Base-by-base conservation (phyloP, 2,797 vertebrate species). In the Alosa sapidissima region DNA sequence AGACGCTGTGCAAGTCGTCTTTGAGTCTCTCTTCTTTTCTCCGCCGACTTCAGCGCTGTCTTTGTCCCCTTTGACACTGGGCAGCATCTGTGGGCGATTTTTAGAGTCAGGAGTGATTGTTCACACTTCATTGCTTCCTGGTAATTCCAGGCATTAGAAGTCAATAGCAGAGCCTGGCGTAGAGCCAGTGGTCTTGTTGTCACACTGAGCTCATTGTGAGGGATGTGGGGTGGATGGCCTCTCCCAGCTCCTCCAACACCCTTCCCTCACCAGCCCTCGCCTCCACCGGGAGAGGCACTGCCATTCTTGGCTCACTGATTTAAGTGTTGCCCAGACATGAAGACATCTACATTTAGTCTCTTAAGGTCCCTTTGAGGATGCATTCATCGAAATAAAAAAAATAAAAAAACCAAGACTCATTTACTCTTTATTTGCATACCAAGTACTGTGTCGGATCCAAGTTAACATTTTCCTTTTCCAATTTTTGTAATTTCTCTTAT, bases 61-160 rank as follows among this genome's bases (percentile, higher is more conserved):
- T 72, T 72, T 72, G 65, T 78, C 41, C 72, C 72, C 21, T 78
- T 78, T 78, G 72, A 52, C 49, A 54, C 49, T 55, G 81, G 24
- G 49, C 72, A 47, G 72, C 72, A 47, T 78, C 72, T 78, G 72
- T 36, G 72, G 72, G 72, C 41, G 72, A 78, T 78, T 78, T 47
- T 78, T 78, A 78, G 41, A 78, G 72, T 78, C 72, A 47, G 36
- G 72, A 78, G 72, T 47, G 72, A 78, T 78, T 78, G 72, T 78
- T 78, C 41, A 78, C 72, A 78, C 72, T 78, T 78, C 72, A 78
- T 78, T 78, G 72, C 36, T 78, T 78, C 72, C 72, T 78, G 72
- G 41, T 78, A 78, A 78, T 78, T 78, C 72, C 41, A 78, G 72
- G 72, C 72, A 78, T 78, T 21, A 78, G 72, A 78, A 19, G 72